A percentile compares a stretch with the other conserved stretches of the same genome.
Evolutionary conservation across 2,888 invertebrate species (phyloP).

Genomic region (Esperia sulphurella): DNA sequence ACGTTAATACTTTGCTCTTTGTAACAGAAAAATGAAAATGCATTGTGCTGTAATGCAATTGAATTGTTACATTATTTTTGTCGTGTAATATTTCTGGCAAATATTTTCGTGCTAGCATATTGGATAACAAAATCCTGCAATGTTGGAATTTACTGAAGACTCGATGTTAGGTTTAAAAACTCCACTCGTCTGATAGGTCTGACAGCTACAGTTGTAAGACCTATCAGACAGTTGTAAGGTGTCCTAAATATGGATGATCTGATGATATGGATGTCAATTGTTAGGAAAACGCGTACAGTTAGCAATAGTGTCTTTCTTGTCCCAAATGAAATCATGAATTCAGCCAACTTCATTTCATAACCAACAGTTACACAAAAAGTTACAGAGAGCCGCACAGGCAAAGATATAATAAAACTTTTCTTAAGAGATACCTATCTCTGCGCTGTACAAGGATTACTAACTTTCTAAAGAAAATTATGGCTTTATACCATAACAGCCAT

Average conservation of each 20-base stretch:
- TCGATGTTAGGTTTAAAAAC: too few relatives aligned
- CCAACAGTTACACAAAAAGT: neutral
- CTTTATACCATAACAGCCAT: slow-evolving; percentile 35
- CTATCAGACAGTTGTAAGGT: too few relatives aligned
- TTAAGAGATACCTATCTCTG: slow-evolving; percentile 18
- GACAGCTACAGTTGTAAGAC: too few relatives aligned
- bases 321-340: too few relatives aligned
- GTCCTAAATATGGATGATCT: too few relatives aligned
- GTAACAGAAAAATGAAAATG: slow-evolving; percentile 40
- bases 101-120: neutral
- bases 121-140: too few relatives aligned
- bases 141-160: too few relatives aligned
- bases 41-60: slow-evolving; percentile 48
- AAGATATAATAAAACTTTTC: slow-evolving; percentile 24
- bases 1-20: slow-evolving; percentile 54
- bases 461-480: slow-evolving; percentile 48
- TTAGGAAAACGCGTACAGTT: too few relatives aligned
- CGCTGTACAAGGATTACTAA: slow-evolving; percentile 27
- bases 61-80: slow-evolving; percentile 31
- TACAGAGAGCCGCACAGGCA: neutral
- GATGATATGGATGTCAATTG: too few relatives aligned
- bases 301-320: too few relatives aligned
- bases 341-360: too few relatives aligned
- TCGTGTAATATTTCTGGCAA: slow-evolving; percentile 3
- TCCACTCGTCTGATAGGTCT: too few relatives aligned